Conservation (phyloP, 2,113 vertebrate genomes). For the Menidia beryllina region DNA sequence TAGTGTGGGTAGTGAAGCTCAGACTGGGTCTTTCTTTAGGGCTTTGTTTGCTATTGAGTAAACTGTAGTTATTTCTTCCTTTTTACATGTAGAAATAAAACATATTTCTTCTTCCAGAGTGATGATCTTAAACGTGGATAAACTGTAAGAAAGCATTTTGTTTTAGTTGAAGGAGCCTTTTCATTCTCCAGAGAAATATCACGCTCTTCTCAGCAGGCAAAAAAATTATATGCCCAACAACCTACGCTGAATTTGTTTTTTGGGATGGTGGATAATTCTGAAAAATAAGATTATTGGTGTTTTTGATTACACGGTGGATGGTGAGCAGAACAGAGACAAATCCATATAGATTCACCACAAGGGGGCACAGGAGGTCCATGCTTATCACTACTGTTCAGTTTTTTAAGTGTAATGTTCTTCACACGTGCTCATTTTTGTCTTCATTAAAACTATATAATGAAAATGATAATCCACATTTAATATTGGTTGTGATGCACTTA, state of each 20-base stretch:
- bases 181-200: background rate
- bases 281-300: background rate
- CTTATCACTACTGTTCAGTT: background rate
- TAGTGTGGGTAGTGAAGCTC: background rate
- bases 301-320: background rate
- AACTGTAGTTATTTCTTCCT: background rate
- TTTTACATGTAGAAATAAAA: background rate
- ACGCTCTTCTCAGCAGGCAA: background rate
- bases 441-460: constrained; percentile 45
- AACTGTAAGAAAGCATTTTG: background rate
- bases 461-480: constrained; percentile 56
- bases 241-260: background rate
- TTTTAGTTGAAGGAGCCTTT: background rate
- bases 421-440: constrained; percentile 37
- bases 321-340: background rate
- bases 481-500: constrained; percentile 43
- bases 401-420: constrained; percentile 31
- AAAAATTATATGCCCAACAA: background rate
- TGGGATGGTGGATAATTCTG: background rate
- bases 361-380: constrained; percentile 76
- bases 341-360: constrained; percentile 60
- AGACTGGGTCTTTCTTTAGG: background rate
- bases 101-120: background rate
- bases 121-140: background rate
- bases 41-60: background rate